Conservation (phyloP, 2,113 vertebrate species). For the Onychostruthus taczanowskii region DNA sequence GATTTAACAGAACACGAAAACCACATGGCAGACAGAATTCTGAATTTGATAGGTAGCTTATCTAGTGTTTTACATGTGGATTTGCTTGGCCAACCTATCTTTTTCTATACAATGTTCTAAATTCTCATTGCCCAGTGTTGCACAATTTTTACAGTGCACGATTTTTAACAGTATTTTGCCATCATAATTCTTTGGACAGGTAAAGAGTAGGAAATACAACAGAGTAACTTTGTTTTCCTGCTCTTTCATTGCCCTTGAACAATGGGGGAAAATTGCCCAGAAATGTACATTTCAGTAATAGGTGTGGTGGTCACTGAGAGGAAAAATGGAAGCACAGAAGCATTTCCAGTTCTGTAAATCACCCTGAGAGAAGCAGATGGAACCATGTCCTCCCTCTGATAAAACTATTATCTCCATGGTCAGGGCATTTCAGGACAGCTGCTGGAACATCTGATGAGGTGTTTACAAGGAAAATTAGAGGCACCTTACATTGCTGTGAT, state of each 20-base stretch:
- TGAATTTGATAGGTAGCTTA: not conserved
- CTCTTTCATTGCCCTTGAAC: not conserved
- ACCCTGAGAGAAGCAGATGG: constrained; percentile 1
- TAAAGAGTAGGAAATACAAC: not conserved
- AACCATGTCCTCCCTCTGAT: constrained; percentile 22
- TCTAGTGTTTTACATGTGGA: not conserved
- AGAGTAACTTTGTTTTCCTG: not conserved
- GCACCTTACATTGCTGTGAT: not conserved
- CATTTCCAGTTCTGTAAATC: constrained; percentile 44
- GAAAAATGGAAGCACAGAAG: constrained; percentile 34
- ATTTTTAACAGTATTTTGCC: not conserved
- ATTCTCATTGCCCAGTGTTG: not conserved
- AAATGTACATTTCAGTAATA: not conserved
- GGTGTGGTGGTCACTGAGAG: constrained; percentile 7
- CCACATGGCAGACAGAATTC: not conserved
- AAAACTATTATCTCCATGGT: constrained; percentile 35
- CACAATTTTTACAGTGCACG: not conserved
- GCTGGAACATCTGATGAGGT: constrained; percentile 34
- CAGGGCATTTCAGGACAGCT: constrained; percentile 35
- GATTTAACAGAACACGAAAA: not conserved
- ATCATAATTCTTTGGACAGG: not conserved
- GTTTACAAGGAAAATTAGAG: constrained; percentile 33
- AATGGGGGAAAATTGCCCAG: not conserved
- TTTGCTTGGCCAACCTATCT: not conserved
- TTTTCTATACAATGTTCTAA: not conserved